Evolutionary conservation across 2,888 invertebrate species (phyloP), one percentile per base, ranked within the genome.

Genomic region (Ophion costatus): DNA sequence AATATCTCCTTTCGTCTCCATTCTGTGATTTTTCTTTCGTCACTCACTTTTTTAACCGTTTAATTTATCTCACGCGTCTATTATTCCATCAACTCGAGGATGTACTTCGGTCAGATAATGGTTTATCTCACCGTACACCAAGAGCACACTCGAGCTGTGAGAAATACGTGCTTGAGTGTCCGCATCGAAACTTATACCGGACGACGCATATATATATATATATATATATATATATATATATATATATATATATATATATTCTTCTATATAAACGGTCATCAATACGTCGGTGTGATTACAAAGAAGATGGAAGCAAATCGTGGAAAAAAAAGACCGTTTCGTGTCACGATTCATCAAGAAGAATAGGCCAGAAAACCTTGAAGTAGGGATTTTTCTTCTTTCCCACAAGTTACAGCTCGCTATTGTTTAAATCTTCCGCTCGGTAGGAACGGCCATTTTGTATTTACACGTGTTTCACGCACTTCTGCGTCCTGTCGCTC

Each of bases 401-500:
- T 6, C 20, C 33, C 73, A 24, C 61, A 42, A 73, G 59, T 73
- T 24, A 22, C n/a, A 29, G 57, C 76, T 71, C 42, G 7, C 14
- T 45, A 61, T 59, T 59, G 59, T 57, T 51, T 38, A 64, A 51
- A 70, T 66, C 81, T 84, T 84, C 80, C 73, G 82, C 82, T 84
- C 33, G 24, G 66, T 38, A 59, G 80, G n/a, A 17, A 29, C 69
- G 85, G 84, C 85, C 89, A 90, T 91, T 90, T 91, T 90, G 90
- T 88, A 89, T 82, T 86, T 78, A 63, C 83, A 59, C 11, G 86
- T 87, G 86, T 87, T 90, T 90, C 89, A 91, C 90, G 91, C 89
- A 90, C 85, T 76, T 88, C 88, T 91, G 89, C 87, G 84, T 87
- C 88, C 91, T 91, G 91, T 45, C 45, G 14, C 45, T 91, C 91